A percentile compares a stretch with the other conserved stretches of the same genome.
These are phyloP conservation scores for Aphis craccivora DNA, from an alignment of 1,140 invertebrate species.

Conservation along the genomic window DNA sequence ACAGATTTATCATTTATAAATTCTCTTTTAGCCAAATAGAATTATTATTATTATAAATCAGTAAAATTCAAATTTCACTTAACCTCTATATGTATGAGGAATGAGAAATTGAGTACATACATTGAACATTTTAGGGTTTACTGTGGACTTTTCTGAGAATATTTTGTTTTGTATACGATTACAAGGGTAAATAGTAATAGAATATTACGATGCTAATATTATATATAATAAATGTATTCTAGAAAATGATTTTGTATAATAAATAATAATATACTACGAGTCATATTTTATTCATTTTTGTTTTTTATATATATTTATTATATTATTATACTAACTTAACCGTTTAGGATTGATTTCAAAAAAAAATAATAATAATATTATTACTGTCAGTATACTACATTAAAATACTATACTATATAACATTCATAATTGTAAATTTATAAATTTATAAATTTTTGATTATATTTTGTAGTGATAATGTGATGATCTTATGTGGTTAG, in stretches of 20 bases:
- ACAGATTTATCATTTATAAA: not conserved
- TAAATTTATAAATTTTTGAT: not conserved
- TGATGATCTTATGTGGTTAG: not conserved
- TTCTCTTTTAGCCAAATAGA: too few species aligned
- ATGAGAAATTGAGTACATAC: too few species aligned
- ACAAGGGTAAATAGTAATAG: not conserved
- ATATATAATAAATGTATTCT: not conserved
- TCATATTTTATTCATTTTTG: too few species aligned
- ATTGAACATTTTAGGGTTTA: too few species aligned
- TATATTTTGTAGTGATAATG: not conserved
- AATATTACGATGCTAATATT: not conserved
- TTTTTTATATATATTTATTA: too few species aligned
- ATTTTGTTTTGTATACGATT: not conserved
- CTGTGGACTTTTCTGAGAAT: not conserved
- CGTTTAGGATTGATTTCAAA: not conserved
- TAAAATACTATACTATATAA: not conserved
- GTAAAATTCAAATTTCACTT: too few species aligned
- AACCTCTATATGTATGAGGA: too few species aligned
- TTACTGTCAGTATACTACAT: not conserved
- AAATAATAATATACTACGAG: too few species aligned
- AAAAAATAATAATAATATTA: not conserved
- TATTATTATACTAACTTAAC: not conserved
- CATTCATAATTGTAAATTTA: not conserved
- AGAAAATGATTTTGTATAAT: not conserved
- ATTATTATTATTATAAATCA: too few species aligned